These are phyloP conservation scores for Trichopria drosophilae DNA, from an alignment of 2,888 invertebrate genomes.

Conservation along the genomic window DNA sequence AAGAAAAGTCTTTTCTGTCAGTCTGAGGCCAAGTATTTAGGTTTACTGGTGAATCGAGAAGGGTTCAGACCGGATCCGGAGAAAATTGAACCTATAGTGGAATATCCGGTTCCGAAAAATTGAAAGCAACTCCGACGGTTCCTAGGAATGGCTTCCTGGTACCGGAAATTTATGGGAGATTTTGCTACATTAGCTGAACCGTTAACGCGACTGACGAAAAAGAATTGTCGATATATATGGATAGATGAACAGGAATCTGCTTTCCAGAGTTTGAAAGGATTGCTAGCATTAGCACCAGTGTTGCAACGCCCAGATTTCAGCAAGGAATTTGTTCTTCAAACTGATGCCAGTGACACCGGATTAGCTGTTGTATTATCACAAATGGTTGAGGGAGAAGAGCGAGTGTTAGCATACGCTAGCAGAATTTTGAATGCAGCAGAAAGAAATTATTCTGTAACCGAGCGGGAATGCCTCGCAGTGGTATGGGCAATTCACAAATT, in stretches of 20 bases:
- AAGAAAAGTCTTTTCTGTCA: slow-evolving; percentile 35
- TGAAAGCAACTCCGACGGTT: slow-evolving; percentile 38
- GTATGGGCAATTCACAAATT: slow-evolving; percentile 36
- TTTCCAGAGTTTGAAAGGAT: slow-evolving; percentile 10
- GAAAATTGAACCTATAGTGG: slow-evolving; percentile 19
- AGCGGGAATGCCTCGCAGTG: slow-evolving; percentile 39
- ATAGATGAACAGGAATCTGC: slow-evolving; percentile 5
- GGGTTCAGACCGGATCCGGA: slow-evolving; percentile 37
- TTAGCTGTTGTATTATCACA: slow-evolving; percentile 27
- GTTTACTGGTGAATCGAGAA: slow-evolving; percentile 39
- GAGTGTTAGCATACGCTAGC: slow-evolving; percentile 32
- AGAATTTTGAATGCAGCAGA: slow-evolving; percentile 20
- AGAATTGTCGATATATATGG: slow-evolving; percentile 10
- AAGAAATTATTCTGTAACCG: slow-evolving; percentile 29
- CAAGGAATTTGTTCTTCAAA: slow-evolving; percentile 22
- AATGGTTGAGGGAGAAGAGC: slow-evolving; percentile 15
- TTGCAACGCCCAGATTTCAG: slow-evolving; percentile 28
- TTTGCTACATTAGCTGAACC: slow-evolving; percentile 34
- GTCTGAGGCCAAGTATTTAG: slow-evolving; percentile 37
- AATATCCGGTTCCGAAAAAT: slow-evolving; percentile 37
- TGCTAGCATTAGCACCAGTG: slow-evolving; percentile 21
- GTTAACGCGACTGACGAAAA: slow-evolving; percentile 12
- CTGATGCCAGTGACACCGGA: slow-evolving; percentile 33
- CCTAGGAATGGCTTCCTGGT: slow-evolving; percentile 46
- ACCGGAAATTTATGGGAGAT: slow-evolving; percentile 40